A percentile compares a stretch with the other conserved stretches of the same genome.
Conservation (phyloP, 2,797 vertebrate genomes). For the Mionectes olivaceus region DNA sequence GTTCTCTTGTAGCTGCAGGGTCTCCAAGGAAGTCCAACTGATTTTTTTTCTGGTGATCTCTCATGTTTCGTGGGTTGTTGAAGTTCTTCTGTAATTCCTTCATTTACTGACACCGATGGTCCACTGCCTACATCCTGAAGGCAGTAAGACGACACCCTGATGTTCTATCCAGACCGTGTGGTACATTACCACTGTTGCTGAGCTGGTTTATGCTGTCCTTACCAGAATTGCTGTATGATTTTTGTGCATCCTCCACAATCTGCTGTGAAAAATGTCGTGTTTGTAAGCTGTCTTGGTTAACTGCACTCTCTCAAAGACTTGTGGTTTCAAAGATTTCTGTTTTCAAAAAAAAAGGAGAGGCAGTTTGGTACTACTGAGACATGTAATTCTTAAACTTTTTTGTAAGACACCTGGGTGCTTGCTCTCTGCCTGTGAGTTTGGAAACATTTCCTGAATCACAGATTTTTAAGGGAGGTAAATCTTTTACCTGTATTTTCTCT, state of each 20-base stretch:
- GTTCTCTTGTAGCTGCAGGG: fast-evolving
- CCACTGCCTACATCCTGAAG: neutral
- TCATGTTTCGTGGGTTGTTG: neutral
- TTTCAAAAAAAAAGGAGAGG: neutral
- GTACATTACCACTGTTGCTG: fast-evolving
- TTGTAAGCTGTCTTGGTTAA: neutral
- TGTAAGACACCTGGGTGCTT: neutral
- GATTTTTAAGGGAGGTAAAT: neutral
- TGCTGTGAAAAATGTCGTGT: neutral
- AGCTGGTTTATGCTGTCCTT: neutral
- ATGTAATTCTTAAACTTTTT: neutral
- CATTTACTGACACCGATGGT: neutral
- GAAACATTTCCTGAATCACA: neutral
- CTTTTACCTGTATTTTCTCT: neutral
- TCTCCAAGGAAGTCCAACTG: neutral
- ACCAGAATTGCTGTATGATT: neutral
- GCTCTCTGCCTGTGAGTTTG: neutral
- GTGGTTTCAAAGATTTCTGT: neutral
- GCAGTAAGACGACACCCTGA: neutral
- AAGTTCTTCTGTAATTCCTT: neutral
- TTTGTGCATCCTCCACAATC: neutral
- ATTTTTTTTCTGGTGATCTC: neutral
- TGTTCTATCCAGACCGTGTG: neutral
- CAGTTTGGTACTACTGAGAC: fast-evolving
- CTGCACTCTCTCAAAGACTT: neutral